Base-by-base conservation (phyloP, 2,888 invertebrate genomes). In the Tortrix viridana region DNA sequence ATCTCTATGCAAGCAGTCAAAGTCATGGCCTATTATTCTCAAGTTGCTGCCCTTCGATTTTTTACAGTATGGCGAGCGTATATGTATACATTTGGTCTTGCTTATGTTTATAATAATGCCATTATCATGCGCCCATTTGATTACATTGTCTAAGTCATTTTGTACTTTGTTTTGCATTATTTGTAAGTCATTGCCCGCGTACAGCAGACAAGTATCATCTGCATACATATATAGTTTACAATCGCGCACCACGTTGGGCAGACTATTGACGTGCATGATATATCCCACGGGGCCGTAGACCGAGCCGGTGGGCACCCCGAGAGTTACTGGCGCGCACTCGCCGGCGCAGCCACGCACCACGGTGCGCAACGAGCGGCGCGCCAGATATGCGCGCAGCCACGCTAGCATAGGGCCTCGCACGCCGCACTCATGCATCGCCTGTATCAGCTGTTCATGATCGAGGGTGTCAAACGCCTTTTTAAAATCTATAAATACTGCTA, bases 271-370 rank as follows among this genome's bases (percentile, higher is more conserved):
- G 47, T 69, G 65, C 61, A 69, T 66, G 9, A 65, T 65, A 32
- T 70, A 70, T 16, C 68, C 70, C 2, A 70, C 63, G 0, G 67
- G 67, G 1, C 65, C 70, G 38, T 60, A 70, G 23, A 70, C 68
- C 5, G 68, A 67, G 1, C 70, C 70, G 19, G 70, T 70, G 14
- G 66, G 68, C n/a, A 67, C 66, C 12, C 67, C 67, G 2, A 62
- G 26, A 4, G 26, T 38, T 3, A 58, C 53, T 1, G 19, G 47
- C 22, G 18, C 50, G 5, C 44, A 49, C 3, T 64, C 55, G 14
- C 50, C 46, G 1, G 20, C 41, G 19, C 23, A 22, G 38, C 61
- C 61, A 26, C 50, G 44, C 4, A 62, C 18, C 7, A 52, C 37
- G 3, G 52, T 60, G 12, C 50, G 18, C 19, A 63, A 12, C 20